A percentile compares a stretch with the other conserved stretches of the same genome.
Evolutionary conservation across 2,888 invertebrate species (phyloP).

Genomic region (Xylocampa areola): DNA sequence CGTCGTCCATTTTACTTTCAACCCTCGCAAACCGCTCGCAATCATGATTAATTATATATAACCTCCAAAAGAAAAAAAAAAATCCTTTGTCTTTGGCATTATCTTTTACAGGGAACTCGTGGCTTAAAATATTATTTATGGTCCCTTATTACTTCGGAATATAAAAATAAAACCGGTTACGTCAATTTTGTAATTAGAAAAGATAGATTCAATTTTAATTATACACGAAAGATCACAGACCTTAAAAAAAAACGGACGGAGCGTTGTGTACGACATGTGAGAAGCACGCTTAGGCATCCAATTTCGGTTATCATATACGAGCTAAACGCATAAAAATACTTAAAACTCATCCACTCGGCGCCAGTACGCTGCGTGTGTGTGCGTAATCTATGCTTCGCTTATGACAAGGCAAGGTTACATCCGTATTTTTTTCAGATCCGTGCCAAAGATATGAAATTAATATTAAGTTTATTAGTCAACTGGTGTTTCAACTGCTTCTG

Average conservation of each 20-base stretch:
- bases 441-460: slow-evolving; percentile 26
- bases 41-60: slow-evolving; percentile 53
- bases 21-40: slow-evolving; percentile 8
- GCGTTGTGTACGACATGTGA: no score
- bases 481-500: neutral
- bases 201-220: slow-evolving; percentile 40
- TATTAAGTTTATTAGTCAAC: slow-evolving; percentile 14
- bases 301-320: no score
- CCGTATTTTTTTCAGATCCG: no score
- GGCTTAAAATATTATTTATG: slow-evolving; percentile 41
- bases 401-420: no score
- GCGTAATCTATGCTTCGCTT: no score
- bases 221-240: slow-evolving; percentile 1
- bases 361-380: no score
- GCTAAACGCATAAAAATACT: no score
- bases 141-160: slow-evolving; percentile 37
- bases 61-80: slow-evolving; percentile 27
- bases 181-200: slow-evolving; percentile 17
- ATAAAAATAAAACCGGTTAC: slow-evolving; percentile 8
- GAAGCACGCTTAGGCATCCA: no score
- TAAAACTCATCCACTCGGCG: no score
- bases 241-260: no score
- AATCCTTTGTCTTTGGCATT: slow-evolving; percentile 42
- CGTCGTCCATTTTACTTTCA: slow-evolving; percentile 13
- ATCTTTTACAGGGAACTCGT: slow-evolving; percentile 19